These are phyloP conservation scores for Crocodylus rhombifer DNA, from an alignment of 2,797 vertebrate genomes.

Conservation along the genomic window DNA sequence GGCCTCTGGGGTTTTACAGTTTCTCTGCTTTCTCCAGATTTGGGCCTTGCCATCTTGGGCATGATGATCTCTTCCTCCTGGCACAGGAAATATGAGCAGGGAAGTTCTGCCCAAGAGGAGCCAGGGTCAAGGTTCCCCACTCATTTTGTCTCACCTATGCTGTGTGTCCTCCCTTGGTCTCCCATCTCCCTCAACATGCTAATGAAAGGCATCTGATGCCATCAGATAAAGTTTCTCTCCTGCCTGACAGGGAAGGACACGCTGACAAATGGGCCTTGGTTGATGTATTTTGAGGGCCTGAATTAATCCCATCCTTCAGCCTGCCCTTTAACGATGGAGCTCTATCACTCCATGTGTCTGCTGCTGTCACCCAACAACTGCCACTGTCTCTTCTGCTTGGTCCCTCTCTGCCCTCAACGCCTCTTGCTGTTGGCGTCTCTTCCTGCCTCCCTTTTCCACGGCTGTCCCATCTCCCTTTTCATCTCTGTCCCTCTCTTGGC, in stretches of 20 bases:
- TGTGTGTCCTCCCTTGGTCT: background rate
- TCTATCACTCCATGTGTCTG: background rate
- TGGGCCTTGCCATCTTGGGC: background rate
- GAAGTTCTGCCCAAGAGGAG: background rate
- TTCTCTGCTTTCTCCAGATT: background rate
- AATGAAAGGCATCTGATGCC: constrained; percentile 48
- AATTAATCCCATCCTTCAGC: constrained; percentile 44
- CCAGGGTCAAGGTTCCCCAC: rapidly evolving
- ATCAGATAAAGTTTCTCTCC: constrained; percentile 55
- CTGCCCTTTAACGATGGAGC: constrained; percentile 15
- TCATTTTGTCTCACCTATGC: rapidly evolving
- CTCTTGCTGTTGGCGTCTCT: background rate
- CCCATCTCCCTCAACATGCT: background rate
- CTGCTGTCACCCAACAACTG: background rate
- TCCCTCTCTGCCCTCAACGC: background rate
- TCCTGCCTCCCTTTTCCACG: background rate
- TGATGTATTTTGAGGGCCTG: background rate
- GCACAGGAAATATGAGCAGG: background rate
- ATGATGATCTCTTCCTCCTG: background rate
- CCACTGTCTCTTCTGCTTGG: background rate
- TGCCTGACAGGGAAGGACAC: constrained; percentile 60
- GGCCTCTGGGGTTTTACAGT: background rate
- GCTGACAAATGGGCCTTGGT: constrained; percentile 53
- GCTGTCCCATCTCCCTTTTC: too few species aligned
- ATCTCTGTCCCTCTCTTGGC: background rate